Percentiles rank a stretch among this genome's conserved stretches.
Conservation (phyloP, 2,113 vertebrate genomes). For the Dasyprocta punctata region DNA sequence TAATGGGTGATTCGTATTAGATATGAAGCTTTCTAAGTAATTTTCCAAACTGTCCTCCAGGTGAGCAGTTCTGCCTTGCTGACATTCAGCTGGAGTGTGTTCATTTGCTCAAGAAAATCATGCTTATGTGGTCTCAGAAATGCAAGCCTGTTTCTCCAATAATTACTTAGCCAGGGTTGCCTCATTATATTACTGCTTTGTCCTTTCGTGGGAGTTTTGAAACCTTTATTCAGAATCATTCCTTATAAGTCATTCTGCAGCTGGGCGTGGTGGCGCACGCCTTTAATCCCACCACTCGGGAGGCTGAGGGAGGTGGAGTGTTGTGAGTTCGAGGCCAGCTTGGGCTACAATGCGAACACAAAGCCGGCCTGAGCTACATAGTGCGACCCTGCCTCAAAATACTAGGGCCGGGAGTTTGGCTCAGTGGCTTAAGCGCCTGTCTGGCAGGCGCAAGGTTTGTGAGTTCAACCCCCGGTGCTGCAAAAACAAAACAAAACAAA, state of each 20-base stretch:
- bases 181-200: neutral
- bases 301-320: too few species aligned
- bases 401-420: too few species aligned
- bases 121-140: neutral
- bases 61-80: neutral
- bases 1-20: neutral
- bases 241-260: constrained; percentile 3
- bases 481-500: too few species aligned
- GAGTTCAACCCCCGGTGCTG: too few species aligned
- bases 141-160: neutral
- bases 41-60: accelerated
- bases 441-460: too few species aligned
- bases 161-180: neutral
- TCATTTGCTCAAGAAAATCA: constrained; percentile 36
- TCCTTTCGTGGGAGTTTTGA: constrained; percentile 40
- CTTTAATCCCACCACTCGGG: too few species aligned
- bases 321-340: too few species aligned
- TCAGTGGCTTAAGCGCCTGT: too few species aligned
- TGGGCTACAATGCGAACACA: too few species aligned
- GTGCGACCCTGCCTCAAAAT: too few species aligned
- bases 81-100: neutral
- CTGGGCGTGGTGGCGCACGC: too few species aligned
- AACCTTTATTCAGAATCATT: neutral
- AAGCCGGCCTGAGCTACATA: too few species aligned
- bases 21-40: neutral